These are phyloP conservation scores for Tiaroga cobitis DNA, from an alignment of 2,797 vertebrate genomes.

Conservation along the genomic window DNA sequence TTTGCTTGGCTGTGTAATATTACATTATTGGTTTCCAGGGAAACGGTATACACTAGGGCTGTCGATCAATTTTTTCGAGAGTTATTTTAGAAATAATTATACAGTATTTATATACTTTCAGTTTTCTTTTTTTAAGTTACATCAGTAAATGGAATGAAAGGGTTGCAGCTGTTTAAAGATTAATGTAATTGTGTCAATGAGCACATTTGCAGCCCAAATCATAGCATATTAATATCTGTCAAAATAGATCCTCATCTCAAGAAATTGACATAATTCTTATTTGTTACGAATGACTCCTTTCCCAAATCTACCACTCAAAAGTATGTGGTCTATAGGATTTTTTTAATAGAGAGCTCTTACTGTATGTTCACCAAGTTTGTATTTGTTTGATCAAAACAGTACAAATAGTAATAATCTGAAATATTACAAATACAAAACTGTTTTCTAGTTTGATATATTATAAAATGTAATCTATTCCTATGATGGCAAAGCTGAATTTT, in stretches of 20 bases:
- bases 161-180: background rate
- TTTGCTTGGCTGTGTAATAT: background rate
- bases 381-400: background rate
- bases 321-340: background rate
- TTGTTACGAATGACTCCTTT: background rate
- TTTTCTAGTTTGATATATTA: background rate
- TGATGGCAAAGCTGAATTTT: background rate
- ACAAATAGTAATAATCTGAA: background rate
- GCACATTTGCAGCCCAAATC: background rate
- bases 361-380: background rate
- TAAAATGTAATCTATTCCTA: background rate
- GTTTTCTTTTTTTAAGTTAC: background rate
- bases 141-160: background rate
- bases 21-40: background rate
- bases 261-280: background rate
- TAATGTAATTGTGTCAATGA: background rate
- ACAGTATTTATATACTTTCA: background rate
- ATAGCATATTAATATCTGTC: background rate
- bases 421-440: background rate
- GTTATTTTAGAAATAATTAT: background rate
- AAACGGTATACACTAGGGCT: too few relatives aligned
- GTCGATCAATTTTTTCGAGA: background rate
- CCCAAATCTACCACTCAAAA: background rate
- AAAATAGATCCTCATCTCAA: background rate
- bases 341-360: background rate